A percentile compares a stretch with the other conserved stretches of the same genome.
These are phyloP conservation scores for Mythimna albipuncta DNA, from an alignment of 2,888 invertebrate genomes.

Conservation along the genomic window DNA sequence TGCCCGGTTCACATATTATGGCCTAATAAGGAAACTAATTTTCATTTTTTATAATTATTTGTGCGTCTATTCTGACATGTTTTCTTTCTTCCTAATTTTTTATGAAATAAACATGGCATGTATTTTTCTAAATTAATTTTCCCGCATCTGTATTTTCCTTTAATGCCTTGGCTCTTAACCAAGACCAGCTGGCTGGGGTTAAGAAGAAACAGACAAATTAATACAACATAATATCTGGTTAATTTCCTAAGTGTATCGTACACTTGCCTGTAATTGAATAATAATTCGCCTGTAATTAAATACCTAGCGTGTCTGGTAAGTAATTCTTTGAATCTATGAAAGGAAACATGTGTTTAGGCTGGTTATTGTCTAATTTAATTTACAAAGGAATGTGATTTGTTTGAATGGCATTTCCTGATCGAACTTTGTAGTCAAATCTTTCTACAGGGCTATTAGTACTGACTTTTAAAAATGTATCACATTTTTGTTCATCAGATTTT, in stretches of 20 bases:
- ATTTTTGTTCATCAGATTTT: no score
- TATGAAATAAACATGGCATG: no score
- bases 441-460: no score
- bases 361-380: neutral
- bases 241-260: constrained; percentile 19
- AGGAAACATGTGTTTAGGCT: neutral
- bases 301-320: neutral
- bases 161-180: constrained; percentile 2
- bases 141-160: constrained; percentile 9
- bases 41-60: no score
- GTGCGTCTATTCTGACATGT: no score
- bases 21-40: no score
- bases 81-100: no score
- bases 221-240: constrained; percentile 31
- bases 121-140: constrained; percentile 4
- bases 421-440: neutral
- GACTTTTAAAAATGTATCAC: no score
- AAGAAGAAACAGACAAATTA: constrained; percentile 21
- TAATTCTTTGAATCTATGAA: constrained; percentile 3
- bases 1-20: no score
- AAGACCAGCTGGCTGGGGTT: neutral
- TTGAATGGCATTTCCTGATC: neutral
- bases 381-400: neutral
- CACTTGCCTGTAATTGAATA: neutral
- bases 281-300: neutral